Evolutionary conservation across 2,888 invertebrate genomes (phyloP).

Genomic region (Meiosimyza decipiens): DNA sequence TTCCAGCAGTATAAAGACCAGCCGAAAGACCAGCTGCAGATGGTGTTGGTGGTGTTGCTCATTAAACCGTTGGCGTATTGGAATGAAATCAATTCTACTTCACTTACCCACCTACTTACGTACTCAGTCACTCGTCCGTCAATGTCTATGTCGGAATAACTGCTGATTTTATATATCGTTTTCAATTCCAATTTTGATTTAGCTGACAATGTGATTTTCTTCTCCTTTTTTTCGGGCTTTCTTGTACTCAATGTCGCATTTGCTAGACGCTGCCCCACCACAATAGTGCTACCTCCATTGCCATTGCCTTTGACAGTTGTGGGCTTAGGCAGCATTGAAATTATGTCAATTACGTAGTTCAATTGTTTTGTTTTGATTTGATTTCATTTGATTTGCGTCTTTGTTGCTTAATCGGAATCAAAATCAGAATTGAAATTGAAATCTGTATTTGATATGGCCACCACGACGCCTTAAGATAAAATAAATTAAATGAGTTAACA

Average conservation of each 20-base stretch:
- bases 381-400: neutral
- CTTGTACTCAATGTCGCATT: no score
- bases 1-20: no score
- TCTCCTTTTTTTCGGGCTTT: neutral
- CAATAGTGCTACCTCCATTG: no score
- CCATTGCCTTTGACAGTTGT: no score
- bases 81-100: constrained; percentile 40
- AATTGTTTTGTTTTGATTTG: constrained; percentile 24
- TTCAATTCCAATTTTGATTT: neutral
- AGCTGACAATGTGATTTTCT: constrained; percentile 39
- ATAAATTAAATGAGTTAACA: no score
- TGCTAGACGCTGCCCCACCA: no score
- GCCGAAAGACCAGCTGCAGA: no score
- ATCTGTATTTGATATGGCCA: no score
- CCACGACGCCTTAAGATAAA: no score
- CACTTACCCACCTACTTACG: constrained; percentile 7
- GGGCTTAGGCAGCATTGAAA: neutral
- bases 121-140: neutral
- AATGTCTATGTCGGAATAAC: neutral
- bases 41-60: neutral
- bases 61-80: neutral
- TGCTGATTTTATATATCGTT: constrained; percentile 32
- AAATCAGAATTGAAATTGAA: no score
- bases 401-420: neutral
- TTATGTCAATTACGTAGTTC: constrained; percentile 20